Evolutionary conservation across 2,888 invertebrate species (phyloP), one percentile per base, ranked within the genome.

Genomic region (Apeira syringaria): DNA sequence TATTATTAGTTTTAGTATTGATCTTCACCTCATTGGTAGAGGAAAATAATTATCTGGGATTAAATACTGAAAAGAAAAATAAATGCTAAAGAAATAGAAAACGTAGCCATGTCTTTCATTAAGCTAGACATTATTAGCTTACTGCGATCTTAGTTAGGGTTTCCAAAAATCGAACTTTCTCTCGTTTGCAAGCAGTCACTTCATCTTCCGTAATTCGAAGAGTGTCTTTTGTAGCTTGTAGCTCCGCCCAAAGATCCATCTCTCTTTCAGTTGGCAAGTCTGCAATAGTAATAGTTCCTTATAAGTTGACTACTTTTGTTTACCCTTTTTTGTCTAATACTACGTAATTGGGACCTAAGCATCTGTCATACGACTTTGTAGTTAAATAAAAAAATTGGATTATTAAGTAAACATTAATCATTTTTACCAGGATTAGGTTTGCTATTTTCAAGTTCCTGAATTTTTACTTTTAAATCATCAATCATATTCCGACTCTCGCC

Each of bases 111-210:
- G 28, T 24, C 17, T 11, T 8, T 18, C 18, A 35, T 42, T 15
- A 15, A 6, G 7, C 1, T 20, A 20, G 7, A 7, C 7, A 17
- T 25, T 35, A 13, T 25, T 38, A 5, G 25, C 36, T 79, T 69
- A 88, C 88, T 59, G 82, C 61, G 47, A 83, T 83, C 59, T 87
- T 89, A 1, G 86, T 74, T 27, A 89, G 67, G 3, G 82, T 81
- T 63, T 89, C 89, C 66, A 89, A 61, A 64, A 88, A 89, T 42
- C 76, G 70, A 27, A 80, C 62, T 80, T 89, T 89, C 44, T 89
- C 89, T 46, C 72, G 64, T 69, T 80, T 88, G 57, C 74, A 79
- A 15, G 74, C 58, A 8, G 63, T 65, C 11, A 89, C 68, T 66
- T 89, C 88, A 1, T 89, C 88, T 61, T 89, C 89, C 6, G 79